phyloP scores from a whole-genome alignment of 2,888 invertebrate species.

The Diaperis boleti region DNA sequence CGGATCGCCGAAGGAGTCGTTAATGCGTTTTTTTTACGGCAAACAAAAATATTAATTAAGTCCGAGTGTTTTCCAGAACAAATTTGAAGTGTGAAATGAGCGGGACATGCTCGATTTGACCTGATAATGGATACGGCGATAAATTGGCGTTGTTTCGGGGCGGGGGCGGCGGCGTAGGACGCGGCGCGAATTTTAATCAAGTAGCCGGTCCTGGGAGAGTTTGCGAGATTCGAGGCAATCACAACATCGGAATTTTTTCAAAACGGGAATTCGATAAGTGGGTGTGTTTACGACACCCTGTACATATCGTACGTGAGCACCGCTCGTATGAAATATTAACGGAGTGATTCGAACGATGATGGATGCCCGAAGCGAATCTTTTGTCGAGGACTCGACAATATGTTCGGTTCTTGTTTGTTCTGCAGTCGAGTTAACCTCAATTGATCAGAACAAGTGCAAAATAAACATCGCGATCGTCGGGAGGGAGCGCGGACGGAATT shows the following conservation, averaged over 20 bases:
- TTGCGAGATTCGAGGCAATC: too few relatives aligned
- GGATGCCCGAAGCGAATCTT: slow-evolving; percentile 29
- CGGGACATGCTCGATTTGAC: not conserved
- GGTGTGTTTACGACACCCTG: not conserved
- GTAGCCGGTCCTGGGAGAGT: too few relatives aligned
- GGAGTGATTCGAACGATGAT: slow-evolving; percentile 8
- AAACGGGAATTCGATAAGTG: too few relatives aligned
- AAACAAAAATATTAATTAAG: not conserved
- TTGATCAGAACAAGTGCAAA: slow-evolving; percentile 47
- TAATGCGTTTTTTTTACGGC: too few relatives aligned
- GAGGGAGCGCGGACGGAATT: too few relatives aligned
- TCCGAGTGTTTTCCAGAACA: not conserved
- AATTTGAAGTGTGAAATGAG: not conserved
- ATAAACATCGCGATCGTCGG: slow-evolving; percentile 12
- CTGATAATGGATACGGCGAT: not conserved
- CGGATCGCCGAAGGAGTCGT: too few relatives aligned
- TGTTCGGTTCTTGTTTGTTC: slow-evolving; percentile 41
- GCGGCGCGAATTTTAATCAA: too few relatives aligned
- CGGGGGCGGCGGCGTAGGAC: too few relatives aligned
- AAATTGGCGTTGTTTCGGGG: not conserved
- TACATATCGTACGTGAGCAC: not conserved
- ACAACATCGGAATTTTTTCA: too few relatives aligned
- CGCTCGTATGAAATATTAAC: slow-evolving; percentile 21
- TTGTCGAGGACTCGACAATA: slow-evolving; percentile 30
- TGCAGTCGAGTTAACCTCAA: slow-evolving; percentile 47